Base-by-base conservation (phyloP, 2,797 vertebrate species). In the Bryconaethiops microstoma region DNA sequence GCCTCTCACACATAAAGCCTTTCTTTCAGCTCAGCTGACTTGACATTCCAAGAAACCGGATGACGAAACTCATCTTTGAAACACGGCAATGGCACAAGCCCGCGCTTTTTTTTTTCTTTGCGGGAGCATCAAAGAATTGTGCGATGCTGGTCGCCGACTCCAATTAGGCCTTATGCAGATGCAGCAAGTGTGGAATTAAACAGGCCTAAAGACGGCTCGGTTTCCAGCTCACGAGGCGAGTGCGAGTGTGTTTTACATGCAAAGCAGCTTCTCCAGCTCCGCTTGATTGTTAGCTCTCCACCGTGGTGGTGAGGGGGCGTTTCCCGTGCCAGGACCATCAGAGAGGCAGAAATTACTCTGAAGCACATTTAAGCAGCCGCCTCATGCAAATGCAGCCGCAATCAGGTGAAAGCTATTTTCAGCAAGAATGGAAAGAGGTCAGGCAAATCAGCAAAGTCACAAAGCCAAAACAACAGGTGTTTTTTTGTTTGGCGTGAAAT, bases 61-160 rank as follows among this genome's bases (percentile, higher is more conserved):
- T 92, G 90, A 93, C 92, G 91, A 92, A 93, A 93, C 91, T 88
- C 83, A 90, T 91, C 92, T 89, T 85, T 84, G 80, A 87, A 87
- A 86, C 78, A 39, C 89, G 88, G 90, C 88, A 94, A 74, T 63
- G 39, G 92, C 89, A 87, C 79, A 70, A 77, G 77, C 85, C 82
- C 76, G 86, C 87, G 86, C 82, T 84, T 83, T 84, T 87, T 90
- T 90, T 83, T 45, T 45, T 45, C 9, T 45, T 45, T 45, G 6
- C 60, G 71, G 77, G 86, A 16, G 54, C 74, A 72, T 76, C 60
- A 70, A 50, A 70, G 45, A 80, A 77, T 73, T 57, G 42, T 5
- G 25, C 12, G 14, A 74, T 80, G 87, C 88, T 90, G 90, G 91
- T 90, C 89, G 85, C 87, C 88, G 90, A 88, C 88, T 82, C 63